Evolutionary conservation across 2,888 invertebrate genomes (phyloP).

Genomic region (Archips xylosteana): DNA sequence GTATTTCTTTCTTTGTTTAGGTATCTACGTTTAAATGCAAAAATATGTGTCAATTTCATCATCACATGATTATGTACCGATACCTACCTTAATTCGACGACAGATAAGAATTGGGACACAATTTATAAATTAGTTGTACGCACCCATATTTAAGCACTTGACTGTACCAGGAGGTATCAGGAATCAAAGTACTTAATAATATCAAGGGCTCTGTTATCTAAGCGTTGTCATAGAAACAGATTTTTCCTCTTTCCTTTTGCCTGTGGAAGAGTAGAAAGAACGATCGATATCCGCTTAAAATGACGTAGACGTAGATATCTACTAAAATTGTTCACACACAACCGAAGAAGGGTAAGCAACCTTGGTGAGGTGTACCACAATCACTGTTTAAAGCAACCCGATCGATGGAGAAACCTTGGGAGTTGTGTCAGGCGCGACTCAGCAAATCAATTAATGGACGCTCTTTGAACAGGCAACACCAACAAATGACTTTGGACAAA

Average conservation of each 20-base stretch:
- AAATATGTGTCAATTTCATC: too few relatives aligned
- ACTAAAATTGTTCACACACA: neutral
- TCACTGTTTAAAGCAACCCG: neutral
- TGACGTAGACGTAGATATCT: neutral
- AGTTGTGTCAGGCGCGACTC: neutral
- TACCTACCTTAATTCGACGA: too few relatives aligned
- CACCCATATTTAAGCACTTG: too few relatives aligned
- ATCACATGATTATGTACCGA: too few relatives aligned
- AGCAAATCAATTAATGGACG: slow-evolving; percentile 1
- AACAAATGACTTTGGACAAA: neutral
- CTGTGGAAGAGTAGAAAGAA: neutral
- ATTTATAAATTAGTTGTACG: too few relatives aligned
- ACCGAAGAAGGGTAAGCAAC: neutral
- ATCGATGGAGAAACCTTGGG: slow-evolving; percentile 1
- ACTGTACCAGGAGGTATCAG: too few relatives aligned
- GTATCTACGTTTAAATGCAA: too few relatives aligned
- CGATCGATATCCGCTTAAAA: neutral
- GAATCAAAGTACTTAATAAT: too few relatives aligned
- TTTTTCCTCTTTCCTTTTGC: neutral
- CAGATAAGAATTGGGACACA: too few relatives aligned
- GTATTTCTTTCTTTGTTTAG: too few relatives aligned
- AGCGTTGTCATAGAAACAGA: neutral
- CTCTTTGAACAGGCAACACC: neutral
- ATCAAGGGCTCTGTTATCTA: too few relatives aligned
- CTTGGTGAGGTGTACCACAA: slow-evolving; percentile 5